Base-by-base conservation (phyloP, 2,888 invertebrate species). In the Emmelina monodactyla region DNA sequence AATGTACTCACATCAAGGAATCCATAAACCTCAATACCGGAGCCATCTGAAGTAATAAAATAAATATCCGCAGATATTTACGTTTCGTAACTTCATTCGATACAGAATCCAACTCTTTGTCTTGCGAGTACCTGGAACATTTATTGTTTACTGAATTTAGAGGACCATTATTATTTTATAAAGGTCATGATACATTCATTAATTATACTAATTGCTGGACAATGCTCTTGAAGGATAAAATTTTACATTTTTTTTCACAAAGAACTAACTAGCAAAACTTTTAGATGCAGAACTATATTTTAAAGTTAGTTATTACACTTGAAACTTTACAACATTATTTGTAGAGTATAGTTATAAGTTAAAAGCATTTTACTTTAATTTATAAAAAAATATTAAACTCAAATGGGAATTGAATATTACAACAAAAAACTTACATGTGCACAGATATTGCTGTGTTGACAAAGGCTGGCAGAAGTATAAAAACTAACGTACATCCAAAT, bases 361-460 rank as follows among this genome's bases (percentile, higher is more conserved):
- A n/a, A n/a, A n/a, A n/a, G n/a, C n/a, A n/a, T n/a, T n/a, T n/a
- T n/a, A n/a, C n/a, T n/a, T n/a, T n/a, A n/a, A n/a, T n/a, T n/a
- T 31, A 39, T 34, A 22, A 15, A 33, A 40, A 44, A 37, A 34
- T 19, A 12, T 15, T 22, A 38, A 37, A 37, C 22, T 9, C 28
- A 2, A 3, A 35, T 22, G 6, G 5, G 9, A n/a, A n/a, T n/a
- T n/a, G n/a, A 28, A 28, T 9, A 34, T 28, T 28, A 31, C 31
- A 37, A 22, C 15, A 37, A 41, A 33, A 2, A 39, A 82, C 83
- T 80, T 65, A 88, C 91, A 91, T 91, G 62, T 87, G 70, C 44
- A 87, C 81, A 33, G 89, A 90, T 34, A 91, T 85, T 9, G 85
- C 83, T 9, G 88, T 89, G 59, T 88, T 91, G 16, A 90, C 85